Conservation (phyloP, 2,797 vertebrate genomes). For the Phylloscopus collybita region DNA sequence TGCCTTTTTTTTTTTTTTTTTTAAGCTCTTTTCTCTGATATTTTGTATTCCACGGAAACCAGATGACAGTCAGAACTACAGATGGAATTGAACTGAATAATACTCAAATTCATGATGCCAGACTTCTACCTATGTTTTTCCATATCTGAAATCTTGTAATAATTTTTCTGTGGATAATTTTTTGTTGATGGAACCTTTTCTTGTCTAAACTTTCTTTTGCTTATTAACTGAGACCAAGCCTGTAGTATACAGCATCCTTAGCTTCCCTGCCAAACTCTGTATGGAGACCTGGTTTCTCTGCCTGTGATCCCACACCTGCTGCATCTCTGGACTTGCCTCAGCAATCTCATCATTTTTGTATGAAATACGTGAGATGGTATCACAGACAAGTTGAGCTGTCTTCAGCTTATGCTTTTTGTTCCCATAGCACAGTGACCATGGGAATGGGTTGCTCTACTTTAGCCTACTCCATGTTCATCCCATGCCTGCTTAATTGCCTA, state of each 20-base stretch:
- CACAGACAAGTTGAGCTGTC: background rate
- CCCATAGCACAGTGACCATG: accelerated
- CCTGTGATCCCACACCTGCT: background rate
- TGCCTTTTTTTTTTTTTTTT: background rate
- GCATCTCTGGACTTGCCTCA: accelerated
- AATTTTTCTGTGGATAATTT: slow-evolving; percentile 15
- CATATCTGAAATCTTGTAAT: background rate
- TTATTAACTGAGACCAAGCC: background rate
- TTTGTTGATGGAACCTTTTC: background rate
- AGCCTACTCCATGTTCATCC: background rate
- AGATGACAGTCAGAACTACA: slow-evolving; percentile 12
- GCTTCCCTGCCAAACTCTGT: background rate
- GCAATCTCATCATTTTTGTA: background rate
- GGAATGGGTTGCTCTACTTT: background rate
- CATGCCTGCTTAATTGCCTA: background rate
- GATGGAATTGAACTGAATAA: slow-evolving; percentile 38
- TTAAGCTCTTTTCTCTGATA: background rate
- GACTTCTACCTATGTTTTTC: slow-evolving; percentile 22
- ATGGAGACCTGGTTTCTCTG: background rate
- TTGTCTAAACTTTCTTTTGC: background rate
- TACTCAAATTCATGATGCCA: slow-evolving; percentile 13
- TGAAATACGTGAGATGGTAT: background rate
- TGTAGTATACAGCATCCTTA: background rate
- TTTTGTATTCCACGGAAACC: background rate
- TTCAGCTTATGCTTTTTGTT: background rate